Evolutionary conservation across 2,113 vertebrate genomes (phyloP).

Genomic region (Syngnathus typhle): DNA sequence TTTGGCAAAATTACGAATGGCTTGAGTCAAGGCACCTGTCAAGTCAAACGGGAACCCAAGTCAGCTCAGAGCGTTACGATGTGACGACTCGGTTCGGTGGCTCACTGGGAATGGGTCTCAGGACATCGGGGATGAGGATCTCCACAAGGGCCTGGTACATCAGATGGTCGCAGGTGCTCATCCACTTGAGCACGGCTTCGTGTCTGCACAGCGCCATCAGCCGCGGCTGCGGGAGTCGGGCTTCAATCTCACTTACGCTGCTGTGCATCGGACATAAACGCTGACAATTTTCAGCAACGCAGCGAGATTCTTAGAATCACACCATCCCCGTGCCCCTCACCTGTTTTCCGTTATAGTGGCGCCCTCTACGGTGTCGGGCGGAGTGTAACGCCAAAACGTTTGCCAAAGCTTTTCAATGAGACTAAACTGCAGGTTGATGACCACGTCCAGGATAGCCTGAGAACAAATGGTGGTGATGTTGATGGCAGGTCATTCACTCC

Average conservation of each 20-base stretch:
- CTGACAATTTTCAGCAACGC: background rate
- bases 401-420: conserved; percentile 97
- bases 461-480: conserved; percentile 1
- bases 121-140: conserved; percentile 95
- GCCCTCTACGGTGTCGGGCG: conserved; percentile 74
- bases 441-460: conserved; percentile 92
- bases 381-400: conserved; percentile 90
- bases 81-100: background rate
- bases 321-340: conserved; percentile 29
- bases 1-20: conserved; percentile 98
- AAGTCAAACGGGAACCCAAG: background rate
- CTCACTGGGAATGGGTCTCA: conserved; percentile 94
- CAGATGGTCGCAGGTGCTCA: conserved; percentile 93
- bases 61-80: background rate
- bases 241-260: conserved; percentile 80
- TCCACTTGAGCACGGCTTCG: conserved; percentile 88
- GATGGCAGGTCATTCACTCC: too few relatives aligned
- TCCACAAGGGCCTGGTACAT: conserved; percentile 97
- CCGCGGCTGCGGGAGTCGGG: conserved; percentile 75
- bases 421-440: conserved; percentile 93
- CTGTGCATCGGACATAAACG: conserved; percentile 5
- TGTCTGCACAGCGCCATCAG: conserved; percentile 83
- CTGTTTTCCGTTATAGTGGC: conserved; percentile 74
- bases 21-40: conserved; percentile 94
- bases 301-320: background rate